These are phyloP conservation scores for Calliphora vomitoria DNA, from an alignment of 2,888 invertebrate genomes.

Conservation along the genomic window DNA sequence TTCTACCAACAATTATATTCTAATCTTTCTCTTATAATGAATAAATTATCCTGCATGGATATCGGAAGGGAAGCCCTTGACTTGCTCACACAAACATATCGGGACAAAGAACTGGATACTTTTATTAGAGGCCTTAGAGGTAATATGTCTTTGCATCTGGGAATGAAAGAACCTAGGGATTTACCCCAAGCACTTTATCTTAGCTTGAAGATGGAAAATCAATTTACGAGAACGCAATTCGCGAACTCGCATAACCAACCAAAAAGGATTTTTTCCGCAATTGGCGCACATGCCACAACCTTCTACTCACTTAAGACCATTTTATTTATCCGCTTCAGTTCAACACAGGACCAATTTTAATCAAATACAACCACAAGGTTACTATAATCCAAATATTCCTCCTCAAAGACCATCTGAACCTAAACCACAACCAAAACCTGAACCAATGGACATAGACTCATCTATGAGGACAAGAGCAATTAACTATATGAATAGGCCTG, in stretches of 20 bases:
- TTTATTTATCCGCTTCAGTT: background rate
- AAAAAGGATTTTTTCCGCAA: background rate
- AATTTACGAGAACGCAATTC: background rate
- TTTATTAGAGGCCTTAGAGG: conserved; percentile 20
- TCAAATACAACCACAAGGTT: background rate
- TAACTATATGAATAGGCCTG: conserved; percentile 25
- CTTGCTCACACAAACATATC: background rate
- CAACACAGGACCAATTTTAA: background rate
- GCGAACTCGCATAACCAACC: background rate
- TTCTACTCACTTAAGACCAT: background rate
- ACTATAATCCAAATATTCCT: background rate
- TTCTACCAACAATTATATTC: background rate
- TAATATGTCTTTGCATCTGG: background rate
- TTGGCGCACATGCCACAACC: background rate
- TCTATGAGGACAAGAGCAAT: background rate
- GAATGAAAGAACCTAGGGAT: background rate
- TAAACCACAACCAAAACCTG: background rate
- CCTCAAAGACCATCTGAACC: conserved; percentile 5
- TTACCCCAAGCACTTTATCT: background rate
- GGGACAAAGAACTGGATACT: conserved; percentile 4
- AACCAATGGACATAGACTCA: conserved; percentile 17
- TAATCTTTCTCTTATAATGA: background rate
- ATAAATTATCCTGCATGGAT: background rate
- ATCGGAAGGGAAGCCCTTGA: background rate
- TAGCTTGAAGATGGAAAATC: background rate